Evolutionary conservation across 2,113 vertebrate species (phyloP).

Genomic region (Lota lota): DNA sequence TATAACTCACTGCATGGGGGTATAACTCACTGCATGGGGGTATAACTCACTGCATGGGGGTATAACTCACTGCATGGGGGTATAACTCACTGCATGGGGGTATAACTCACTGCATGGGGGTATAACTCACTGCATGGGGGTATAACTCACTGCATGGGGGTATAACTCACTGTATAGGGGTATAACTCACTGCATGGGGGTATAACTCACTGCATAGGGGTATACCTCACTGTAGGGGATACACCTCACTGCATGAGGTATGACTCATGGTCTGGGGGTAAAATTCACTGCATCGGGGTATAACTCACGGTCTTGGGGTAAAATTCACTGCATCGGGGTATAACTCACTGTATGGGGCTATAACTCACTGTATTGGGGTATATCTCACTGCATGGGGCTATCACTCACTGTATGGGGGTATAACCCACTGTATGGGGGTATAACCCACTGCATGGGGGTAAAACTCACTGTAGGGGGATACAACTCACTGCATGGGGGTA

Average conservation of each 20-base stretch:
- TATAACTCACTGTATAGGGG: slow-evolving; percentile 59
- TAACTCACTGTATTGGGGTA: slow-evolving; percentile 63
- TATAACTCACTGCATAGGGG: slow-evolving; percentile 59
- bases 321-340: slow-evolving; percentile 17
- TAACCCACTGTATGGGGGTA: slow-evolving; percentile 40
- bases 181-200: slow-evolving; percentile 61
- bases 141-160: slow-evolving; percentile 61
- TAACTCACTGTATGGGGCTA: slow-evolving; percentile 39
- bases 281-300: slow-evolving; percentile 7
- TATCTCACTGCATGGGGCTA: slow-evolving; percentile 61
- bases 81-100: slow-evolving; percentile 39
- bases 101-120: slow-evolving; percentile 53
- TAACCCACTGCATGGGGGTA: slow-evolving; percentile 65
- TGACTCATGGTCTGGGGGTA: no score
- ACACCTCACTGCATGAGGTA: no score
- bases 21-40: background rate
- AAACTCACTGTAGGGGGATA: slow-evolving; percentile 64
- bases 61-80: slow-evolving; percentile 9
- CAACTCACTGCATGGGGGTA: slow-evolving; percentile 63
- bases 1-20: slow-evolving; percentile 61
- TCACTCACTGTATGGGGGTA: slow-evolving; percentile 22
- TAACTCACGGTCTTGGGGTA: slow-evolving; percentile 38
- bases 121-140: slow-evolving; percentile 63
- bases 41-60: no score
- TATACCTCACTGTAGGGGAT: slow-evolving; percentile 61